Conservation (phyloP, 2,113 vertebrate genomes). For the Romanogobio albipinnatus region DNA sequence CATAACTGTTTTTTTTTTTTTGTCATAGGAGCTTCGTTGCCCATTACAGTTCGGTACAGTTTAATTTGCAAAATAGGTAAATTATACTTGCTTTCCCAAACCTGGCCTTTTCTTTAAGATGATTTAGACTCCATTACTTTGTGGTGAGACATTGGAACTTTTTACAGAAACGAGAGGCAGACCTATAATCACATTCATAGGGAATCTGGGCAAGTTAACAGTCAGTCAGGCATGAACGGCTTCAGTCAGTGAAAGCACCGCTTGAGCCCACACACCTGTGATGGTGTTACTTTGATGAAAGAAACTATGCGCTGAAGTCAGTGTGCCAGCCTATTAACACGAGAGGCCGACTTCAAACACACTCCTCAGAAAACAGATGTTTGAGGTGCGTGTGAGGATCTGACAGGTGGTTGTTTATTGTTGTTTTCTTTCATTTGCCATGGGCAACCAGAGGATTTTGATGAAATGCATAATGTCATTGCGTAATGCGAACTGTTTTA, state of each 20-base stretch:
- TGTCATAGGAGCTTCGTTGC: too few relatives aligned
- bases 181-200: slow-evolving; percentile 29
- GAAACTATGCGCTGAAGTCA: slow-evolving; percentile 47
- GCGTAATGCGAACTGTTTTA: not conserved
- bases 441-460: slow-evolving; percentile 38
- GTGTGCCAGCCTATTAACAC: slow-evolving; percentile 49
- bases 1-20: too few relatives aligned
- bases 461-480: not conserved
- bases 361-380: slow-evolving; percentile 54
- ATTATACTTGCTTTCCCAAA: not conserved
- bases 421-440: slow-evolving; percentile 32
- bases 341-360: slow-evolving; percentile 44
- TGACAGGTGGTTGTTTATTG: slow-evolving; percentile 38
- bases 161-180: slow-evolving; percentile 7
- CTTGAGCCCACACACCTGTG: slow-evolving; percentile 40
- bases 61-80: not conserved
- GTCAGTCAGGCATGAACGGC: slow-evolving; percentile 25
- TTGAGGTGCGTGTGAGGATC: slow-evolving; percentile 45
- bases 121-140: not conserved
- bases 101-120: not conserved
- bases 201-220: slow-evolving; percentile 28
- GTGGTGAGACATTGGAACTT: not conserved
- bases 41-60: too few relatives aligned
- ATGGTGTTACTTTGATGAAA: slow-evolving; percentile 14
- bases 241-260: slow-evolving; percentile 16